These are phyloP conservation scores for Drosophila pseudoobscura DNA, from an alignment of 1,140 invertebrate genomes.

Conservation along the genomic window DNA sequence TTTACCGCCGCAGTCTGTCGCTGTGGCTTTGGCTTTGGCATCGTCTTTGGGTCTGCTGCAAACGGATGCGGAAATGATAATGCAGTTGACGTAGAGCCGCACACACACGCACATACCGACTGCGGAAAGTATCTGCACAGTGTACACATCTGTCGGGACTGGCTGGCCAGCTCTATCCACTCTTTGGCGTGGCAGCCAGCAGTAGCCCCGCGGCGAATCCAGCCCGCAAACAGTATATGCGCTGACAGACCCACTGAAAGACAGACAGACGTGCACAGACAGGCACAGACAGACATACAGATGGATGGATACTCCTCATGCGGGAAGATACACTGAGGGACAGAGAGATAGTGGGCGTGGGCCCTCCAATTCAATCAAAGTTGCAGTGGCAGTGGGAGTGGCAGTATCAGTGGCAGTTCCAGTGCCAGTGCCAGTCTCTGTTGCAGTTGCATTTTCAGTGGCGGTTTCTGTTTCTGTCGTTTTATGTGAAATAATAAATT, in stretches of 20 bases:
- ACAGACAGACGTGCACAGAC: no score
- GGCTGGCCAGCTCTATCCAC: neutral
- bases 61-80: slow-evolving; percentile 71
- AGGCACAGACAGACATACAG: no score
- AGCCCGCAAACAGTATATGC: no score
- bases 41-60: slow-evolving; percentile 52
- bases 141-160: neutral
- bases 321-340: no score
- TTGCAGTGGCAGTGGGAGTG: slow-evolving; percentile 16
- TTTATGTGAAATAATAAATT: slow-evolving; percentile 60
- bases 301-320: no score
- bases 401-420: neutral
- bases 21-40: slow-evolving; percentile 22
- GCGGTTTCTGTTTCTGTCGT: slow-evolving; percentile 25
- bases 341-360: slow-evolving; percentile 3
- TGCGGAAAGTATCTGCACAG: neutral
- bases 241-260: no score
- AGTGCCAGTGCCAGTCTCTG: slow-evolving; percentile 11
- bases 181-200: neutral
- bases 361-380: slow-evolving; percentile 39
- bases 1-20: slow-evolving; percentile 30
- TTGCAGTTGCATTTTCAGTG: slow-evolving; percentile 17
- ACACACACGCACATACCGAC: slow-evolving; percentile 12
- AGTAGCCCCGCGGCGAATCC: no score
- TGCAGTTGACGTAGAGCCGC: slow-evolving; percentile 34